Evolutionary conservation across 2,113 vertebrate genomes (phyloP), one percentile per base, ranked within the genome.

Genomic region (Oncorhynchus masou): DNA sequence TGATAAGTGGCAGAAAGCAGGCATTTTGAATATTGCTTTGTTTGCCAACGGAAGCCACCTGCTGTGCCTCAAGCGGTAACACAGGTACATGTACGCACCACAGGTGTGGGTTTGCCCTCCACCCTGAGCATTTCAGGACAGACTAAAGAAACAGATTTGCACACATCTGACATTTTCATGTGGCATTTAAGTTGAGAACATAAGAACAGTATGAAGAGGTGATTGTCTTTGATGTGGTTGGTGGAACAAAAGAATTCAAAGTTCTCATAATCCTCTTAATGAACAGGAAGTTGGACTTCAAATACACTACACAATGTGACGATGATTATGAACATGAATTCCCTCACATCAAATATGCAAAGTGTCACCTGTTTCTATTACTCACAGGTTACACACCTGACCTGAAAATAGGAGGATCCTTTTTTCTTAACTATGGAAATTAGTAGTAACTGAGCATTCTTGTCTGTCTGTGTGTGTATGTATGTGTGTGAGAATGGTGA

Each of bases 341-440:
- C 13, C 59, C 68, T 84, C 77, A 81, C 79, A 84, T 70, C 9
- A 83, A 87, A 86, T 90, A 90, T 88, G 84, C 87, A 90, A 90
- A 82, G 57, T 89, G 76, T 80, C 64, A 78, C 69, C 73, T 85
- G 70, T 89, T 69, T 73, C 27, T 57, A 69, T 85, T 85, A 31
- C 72, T 67, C 74, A 64, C 79, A 57, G 70, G 76, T 60, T 66
- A 83, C 49, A 72, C 49, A 82, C 39, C 75, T 82, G 31, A 29
- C 78, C 70, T 4, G 3, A 15, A 70, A 66, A 49, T 39, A 74
- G 45, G 51, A 81, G 29, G 78, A 76, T 74, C 19, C 8, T 75
- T 22, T 82, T 79, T 71, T 49, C 82, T 49, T 77, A 78, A 70
- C 25, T 86, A 73, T 84, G 70, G 80, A 84, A 74, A 79, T 81